These are phyloP conservation scores for Drosophila niveifrons DNA, from an alignment of 2,888 invertebrate species.

Conservation along the genomic window DNA sequence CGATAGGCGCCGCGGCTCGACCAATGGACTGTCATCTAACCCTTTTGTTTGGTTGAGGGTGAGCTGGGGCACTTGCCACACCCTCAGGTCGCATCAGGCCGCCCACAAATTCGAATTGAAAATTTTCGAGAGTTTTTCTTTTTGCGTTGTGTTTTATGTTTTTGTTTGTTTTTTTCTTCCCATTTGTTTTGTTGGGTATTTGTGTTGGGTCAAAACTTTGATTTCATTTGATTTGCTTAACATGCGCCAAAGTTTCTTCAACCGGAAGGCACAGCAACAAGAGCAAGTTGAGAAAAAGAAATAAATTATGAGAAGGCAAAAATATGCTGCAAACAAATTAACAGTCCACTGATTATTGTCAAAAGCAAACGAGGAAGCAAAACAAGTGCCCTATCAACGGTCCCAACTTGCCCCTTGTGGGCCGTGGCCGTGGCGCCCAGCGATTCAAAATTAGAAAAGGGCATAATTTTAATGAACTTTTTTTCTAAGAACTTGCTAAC, in stretches of 20 bases:
- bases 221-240: slow-evolving; percentile 72
- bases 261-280: slow-evolving; percentile 69
- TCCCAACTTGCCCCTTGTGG: slow-evolving; percentile 11
- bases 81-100: slow-evolving; percentile 24
- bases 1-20: slow-evolving; percentile 13
- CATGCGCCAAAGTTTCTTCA: slow-evolving; percentile 81
- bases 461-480: slow-evolving; percentile 83
- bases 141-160: slow-evolving; percentile 15
- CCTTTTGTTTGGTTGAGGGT: slow-evolving; percentile 43
- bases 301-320: slow-evolving; percentile 46
- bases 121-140: slow-evolving; percentile 21
- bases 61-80: slow-evolving; percentile 38
- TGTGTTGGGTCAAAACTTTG: slow-evolving; percentile 64
- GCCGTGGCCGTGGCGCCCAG: slow-evolving; percentile 2
- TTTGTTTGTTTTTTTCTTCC: slow-evolving; percentile 12
- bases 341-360: slow-evolving; percentile 84
- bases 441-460: slow-evolving; percentile 79
- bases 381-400: slow-evolving; percentile 73
- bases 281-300: slow-evolving; percentile 35
- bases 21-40: slow-evolving; percentile 51
- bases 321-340: slow-evolving; percentile 75
- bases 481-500: slow-evolving; percentile 52
- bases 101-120: slow-evolving; percentile 16
- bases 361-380: slow-evolving; percentile 72
- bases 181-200: slow-evolving; percentile 13